Evolutionary conservation across 2,113 vertebrate genomes (phyloP), one percentile per base, ranked within the genome.

Genomic region (Meriones unguiculatus): DNA sequence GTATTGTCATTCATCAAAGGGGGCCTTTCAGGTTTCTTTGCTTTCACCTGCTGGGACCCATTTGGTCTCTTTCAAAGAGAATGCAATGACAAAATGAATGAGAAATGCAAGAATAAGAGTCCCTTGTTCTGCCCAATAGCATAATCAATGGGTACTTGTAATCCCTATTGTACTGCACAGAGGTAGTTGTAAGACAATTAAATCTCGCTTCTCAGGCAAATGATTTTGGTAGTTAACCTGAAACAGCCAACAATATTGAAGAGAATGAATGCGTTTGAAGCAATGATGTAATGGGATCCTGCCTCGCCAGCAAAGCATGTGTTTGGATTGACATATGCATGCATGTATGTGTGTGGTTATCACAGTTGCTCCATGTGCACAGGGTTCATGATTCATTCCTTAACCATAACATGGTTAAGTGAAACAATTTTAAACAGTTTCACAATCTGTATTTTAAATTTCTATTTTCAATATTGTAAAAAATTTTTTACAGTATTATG

Each of bases 21-120:
- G 97, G 98, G 98, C 98, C 98, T 99, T 99, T 99, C 98, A 98
- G 98, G 97, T 99, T 99, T 99, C 99, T 99, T 99, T 99, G 99
- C 99, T 99, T 99, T 99, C 99, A 99, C 99, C 99, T 99, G 99
- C 99, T 99, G 99, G 98, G 99, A 99, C 98, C 98, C 99, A 99
- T 99, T 99, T 99, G 99, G 98, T 99, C 99, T 99, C 99, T 99
- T 99, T 99, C 99, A 99, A 99, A 99, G 98, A 99, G 99, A 99
- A 99, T 98, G 98, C 97, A 98, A 98, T 98, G 98, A 99, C 98
- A 99, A 99, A 99, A 98, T 99, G 99, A 99, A 99, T 99, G 98
- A 99, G 99, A 99, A 98, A 99, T 98, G 98, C 97, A 99, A 98
- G 99, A 98, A 99, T 98, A 98, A 99, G 98, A 99, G 98, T 98